These are phyloP conservation scores for Euwallacea fornicatus DNA, from an alignment of 1,140 invertebrate species.

Conservation along the genomic window DNA sequence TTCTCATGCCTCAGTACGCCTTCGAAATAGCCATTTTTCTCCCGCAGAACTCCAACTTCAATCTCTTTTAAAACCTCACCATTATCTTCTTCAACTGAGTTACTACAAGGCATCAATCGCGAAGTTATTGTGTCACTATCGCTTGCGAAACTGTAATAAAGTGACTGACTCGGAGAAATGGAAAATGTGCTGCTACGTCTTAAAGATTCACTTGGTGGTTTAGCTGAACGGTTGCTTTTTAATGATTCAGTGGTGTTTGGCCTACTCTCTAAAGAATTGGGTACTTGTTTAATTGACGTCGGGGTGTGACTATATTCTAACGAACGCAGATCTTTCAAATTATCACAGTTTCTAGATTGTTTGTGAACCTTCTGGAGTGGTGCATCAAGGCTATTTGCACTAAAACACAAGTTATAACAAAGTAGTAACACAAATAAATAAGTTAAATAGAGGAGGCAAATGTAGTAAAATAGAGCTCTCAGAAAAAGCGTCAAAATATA, in stretches of 20 bases:
- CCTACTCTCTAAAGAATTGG: background rate
- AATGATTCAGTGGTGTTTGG: constrained; percentile 8
- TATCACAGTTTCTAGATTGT: background rate
- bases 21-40: constrained; percentile 34
- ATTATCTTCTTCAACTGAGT: no score
- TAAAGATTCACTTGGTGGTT: background rate
- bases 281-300: background rate
- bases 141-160: constrained; percentile 32
- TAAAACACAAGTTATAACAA: no score
- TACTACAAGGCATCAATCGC: constrained; percentile 28
- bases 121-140: constrained; percentile 26
- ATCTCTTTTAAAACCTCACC: constrained; percentile 36
- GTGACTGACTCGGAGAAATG: constrained; percentile 37
- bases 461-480: no score
- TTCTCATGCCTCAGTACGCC: constrained; percentile 35
- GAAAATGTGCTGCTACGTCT: constrained; percentile 35
- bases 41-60: constrained; percentile 19
- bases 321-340: constrained; percentile 16
- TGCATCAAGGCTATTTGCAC: no score
- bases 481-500: no score
- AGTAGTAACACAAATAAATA: no score
- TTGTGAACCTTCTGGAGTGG: background rate
- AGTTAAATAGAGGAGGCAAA: no score
- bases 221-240: background rate
- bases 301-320: background rate